These are phyloP conservation scores for Corynorhinus townsendii DNA, from an alignment of 2,113 vertebrate genomes.

Conservation along the genomic window DNA sequence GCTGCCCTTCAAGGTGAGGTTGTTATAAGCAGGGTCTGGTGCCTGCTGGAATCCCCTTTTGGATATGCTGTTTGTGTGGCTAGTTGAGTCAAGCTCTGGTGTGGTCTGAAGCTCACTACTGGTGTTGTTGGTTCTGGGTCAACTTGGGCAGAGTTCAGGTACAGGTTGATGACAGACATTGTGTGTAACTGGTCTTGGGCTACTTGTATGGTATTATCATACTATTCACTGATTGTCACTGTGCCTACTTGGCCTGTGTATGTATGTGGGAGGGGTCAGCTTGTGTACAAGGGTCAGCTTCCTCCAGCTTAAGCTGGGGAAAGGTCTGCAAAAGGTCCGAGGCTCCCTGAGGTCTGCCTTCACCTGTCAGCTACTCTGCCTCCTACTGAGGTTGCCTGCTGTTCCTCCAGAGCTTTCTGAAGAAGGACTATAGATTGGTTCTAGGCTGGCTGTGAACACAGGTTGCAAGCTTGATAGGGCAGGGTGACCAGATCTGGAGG, in stretches of 20 bases:
- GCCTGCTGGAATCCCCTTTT: not conserved
- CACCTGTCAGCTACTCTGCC: not conserved
- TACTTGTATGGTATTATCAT: not conserved
- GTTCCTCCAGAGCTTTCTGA: not conserved
- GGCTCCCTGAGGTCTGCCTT: not conserved
- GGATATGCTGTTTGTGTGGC: not conserved
- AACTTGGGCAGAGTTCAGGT: not conserved
- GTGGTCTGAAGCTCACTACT: not conserved
- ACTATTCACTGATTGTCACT: not conserved
- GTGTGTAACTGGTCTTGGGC: not conserved
- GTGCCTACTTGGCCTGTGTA: not conserved
- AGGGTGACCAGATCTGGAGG: not conserved
- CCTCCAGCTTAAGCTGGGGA: not conserved
- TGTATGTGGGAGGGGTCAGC: not conserved
- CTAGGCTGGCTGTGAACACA: not conserved
- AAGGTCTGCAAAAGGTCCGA: not conserved
- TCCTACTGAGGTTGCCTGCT: no score
- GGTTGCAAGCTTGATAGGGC: not conserved
- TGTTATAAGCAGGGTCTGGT: not conserved
- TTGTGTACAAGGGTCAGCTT: not conserved
- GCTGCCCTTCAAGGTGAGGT: not conserved
- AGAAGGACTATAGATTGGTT: not conserved
- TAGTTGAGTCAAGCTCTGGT: not conserved
- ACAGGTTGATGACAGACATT: not conserved
- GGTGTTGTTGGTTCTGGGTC: not conserved